Evolutionary conservation across 1,140 invertebrate species (phyloP).

Genomic region (Pectinophora gossypiella): DNA sequence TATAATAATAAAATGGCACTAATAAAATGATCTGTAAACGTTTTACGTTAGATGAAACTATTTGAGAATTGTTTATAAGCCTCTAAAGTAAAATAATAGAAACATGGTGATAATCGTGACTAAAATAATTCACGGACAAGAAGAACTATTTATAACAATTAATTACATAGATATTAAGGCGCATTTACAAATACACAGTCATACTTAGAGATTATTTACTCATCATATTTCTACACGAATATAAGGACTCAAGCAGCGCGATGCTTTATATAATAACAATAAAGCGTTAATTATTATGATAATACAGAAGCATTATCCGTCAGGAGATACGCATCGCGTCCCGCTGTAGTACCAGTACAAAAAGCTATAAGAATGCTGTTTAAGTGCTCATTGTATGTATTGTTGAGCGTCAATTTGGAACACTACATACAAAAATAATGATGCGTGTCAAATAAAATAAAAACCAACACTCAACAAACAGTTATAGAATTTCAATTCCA

Average conservation of each 20-base stretch:
- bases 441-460: too few species aligned
- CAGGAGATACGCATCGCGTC: too few species aligned
- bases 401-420: too few species aligned
- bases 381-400: too few species aligned
- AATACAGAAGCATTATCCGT: too few species aligned
- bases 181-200: slow-evolving; percentile 23
- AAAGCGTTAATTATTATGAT: too few species aligned
- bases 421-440: too few species aligned
- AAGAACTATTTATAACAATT: slow-evolving; percentile 21
- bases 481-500: too few species aligned
- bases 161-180: slow-evolving; percentile 36
- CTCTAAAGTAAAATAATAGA: not conserved
- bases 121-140: not conserved
- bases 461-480: too few species aligned
- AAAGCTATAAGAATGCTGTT: too few species aligned
- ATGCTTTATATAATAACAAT: too few species aligned
- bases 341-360: too few species aligned
- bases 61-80: not conserved
- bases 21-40: not conserved
- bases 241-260: not conserved
- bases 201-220: slow-evolving; percentile 1
- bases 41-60: not conserved
- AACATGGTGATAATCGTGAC: not conserved
- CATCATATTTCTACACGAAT: not conserved
- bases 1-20: not conserved